Base-by-base conservation (phyloP, 2,797 vertebrate species). In the Pogonophryne albipinna region DNA sequence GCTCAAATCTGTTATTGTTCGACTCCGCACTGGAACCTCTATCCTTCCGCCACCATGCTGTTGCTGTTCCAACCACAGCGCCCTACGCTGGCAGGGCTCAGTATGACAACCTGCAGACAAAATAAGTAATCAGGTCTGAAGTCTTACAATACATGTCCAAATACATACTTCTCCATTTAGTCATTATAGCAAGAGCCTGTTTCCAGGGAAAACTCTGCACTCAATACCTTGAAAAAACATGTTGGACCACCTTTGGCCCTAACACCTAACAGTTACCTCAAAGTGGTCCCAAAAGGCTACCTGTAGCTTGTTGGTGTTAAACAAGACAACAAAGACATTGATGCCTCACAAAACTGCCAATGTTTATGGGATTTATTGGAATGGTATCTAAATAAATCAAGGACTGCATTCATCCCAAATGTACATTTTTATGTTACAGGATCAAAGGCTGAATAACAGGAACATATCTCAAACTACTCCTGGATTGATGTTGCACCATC, bases 81-180 rank as follows among this genome's bases (percentile, higher is more conserved):
- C 92, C 82, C 93, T 93, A 66, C 92, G 76, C 75, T 92, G 93
- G 82, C 93, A 93, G 16, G 93, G 93, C 59, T 93, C 93, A 7
- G 93, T 94, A 16, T 82, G 91, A 66, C 93, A 94, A 60, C 91
- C 91, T 88, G 74, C 42, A 66, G 34, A 72, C 1, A 67, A 70
- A 20, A 75, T 15, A 44, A 12, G 45, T 4, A 11, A 10, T 46
- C 14, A 51, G 51, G 19, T 23, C 34, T 38, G 7, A 38, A 38
- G 8, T 38, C 34, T 38, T 38, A 9, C 34, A 3, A 13, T 23
- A 44, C 31, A 19, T 60, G 9, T 52, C 8, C 15, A 19, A 15
- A 23, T 20, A 6, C 38, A n/a, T 20, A 23, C 16, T 65, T 17
- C 20, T 63, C 3, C 4, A 23, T 42, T 15, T 10, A 61, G 31